Conservation (phyloP, 2,113 vertebrate species). For the Tretioscincus oriximinensis region DNA sequence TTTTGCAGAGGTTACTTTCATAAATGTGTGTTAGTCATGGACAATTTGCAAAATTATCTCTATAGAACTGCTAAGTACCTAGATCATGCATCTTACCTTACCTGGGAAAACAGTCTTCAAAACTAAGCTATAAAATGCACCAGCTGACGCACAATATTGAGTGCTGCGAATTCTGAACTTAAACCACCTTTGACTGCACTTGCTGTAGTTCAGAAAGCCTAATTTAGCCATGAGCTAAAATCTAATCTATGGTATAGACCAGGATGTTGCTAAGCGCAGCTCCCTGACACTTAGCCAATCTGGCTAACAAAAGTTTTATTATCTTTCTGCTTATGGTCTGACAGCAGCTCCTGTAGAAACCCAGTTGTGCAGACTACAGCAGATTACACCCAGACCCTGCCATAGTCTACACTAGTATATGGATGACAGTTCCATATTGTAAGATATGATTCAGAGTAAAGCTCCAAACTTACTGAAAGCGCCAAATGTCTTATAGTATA, state of each 20-base stretch:
- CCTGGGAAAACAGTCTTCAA: background rate
- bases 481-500: no score
- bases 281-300: no score
- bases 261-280: background rate
- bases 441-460: no score
- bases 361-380: no score
- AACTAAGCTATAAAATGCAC: background rate
- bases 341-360: no score
- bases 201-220: background rate
- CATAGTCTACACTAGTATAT: no score
- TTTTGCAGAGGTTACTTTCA: background rate
- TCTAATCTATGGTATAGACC: background rate
- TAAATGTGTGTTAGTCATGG: background rate
- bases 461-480: no score
- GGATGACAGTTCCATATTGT: no score
- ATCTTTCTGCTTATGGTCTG: no score
- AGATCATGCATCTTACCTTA: background rate
- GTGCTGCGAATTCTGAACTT: background rate
- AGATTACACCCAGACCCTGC: no score
- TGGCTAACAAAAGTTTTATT: no score
- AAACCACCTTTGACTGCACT: background rate
- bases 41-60: background rate
- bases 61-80: conserved; percentile 7
- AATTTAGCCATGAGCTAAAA: no score
- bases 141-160: background rate